Percentiles rank a stretch among this genome's conserved stretches.
phyloP scores from a whole-genome alignment of 2,888 invertebrate genomes.

The Agonopterix subpropinquella region DNA sequence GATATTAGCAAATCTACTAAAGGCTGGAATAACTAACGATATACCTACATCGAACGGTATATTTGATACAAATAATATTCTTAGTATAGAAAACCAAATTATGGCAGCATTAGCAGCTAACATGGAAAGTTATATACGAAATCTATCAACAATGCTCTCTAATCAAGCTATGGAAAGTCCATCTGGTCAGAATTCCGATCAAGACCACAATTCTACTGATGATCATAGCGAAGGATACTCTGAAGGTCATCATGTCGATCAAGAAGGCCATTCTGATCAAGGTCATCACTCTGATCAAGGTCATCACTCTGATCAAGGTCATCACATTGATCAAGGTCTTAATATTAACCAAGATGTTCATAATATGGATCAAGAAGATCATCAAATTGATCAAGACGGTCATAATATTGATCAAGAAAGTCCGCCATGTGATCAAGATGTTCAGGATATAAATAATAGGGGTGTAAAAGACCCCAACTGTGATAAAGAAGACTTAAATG shows the following conservation, averaged over 20 bases:
- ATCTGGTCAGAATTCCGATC: background rate
- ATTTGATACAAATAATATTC: conserved; percentile 30
- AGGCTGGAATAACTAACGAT: conserved; percentile 15
- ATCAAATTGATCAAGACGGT: background rate
- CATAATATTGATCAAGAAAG: background rate
- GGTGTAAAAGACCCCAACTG: conserved; percentile 11
- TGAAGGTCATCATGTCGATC: background rate
- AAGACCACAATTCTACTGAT: background rate
- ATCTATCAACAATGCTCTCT: conserved; percentile 28
- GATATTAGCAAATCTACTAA: conserved; percentile 54
- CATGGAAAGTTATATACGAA: conserved; percentile 51
- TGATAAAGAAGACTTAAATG: conserved; percentile 31
- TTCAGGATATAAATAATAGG: background rate
- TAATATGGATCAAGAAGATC: background rate
- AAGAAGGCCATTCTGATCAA: background rate
- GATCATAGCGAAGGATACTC: background rate
- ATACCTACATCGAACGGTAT: conserved; percentile 15
- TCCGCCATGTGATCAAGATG: background rate
- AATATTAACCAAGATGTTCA: background rate
- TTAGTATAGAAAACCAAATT: conserved; percentile 45
- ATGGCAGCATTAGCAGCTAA: conserved; percentile 48
- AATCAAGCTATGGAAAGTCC: conserved; percentile 7
- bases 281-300: background rate
- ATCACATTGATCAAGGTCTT: background rate
- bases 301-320: background rate